Evolutionary conservation across 2,888 invertebrate species (phyloP), one percentile per base, ranked within the genome.

Genomic region (Tethea ocularis): DNA sequence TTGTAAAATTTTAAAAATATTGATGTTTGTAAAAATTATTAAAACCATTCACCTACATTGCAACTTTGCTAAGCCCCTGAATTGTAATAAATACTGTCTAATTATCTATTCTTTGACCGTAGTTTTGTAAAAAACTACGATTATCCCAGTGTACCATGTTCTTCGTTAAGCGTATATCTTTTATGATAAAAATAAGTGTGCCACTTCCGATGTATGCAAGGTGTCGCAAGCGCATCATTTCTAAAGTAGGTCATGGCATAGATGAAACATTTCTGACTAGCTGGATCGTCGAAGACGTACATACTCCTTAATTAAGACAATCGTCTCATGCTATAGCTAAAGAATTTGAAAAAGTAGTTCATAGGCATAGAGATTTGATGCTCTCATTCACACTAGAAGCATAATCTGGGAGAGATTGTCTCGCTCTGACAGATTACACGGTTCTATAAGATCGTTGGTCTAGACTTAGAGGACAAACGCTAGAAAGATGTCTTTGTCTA

Each of bases 191-290:
- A 46, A 46, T 46, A 67, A 59, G 62, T 58, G 54, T 63, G 60
- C 57, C 56, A 52, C 56, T 63, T 61, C 61, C 65, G 57, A 61
- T n/a, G 20, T 46, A 46, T 62, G 46, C 10, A 62, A 63, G 57
- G 58, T 69, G 64, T 67, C 63, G 61, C 61, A 66, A 68, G 62
- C 68, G 58, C 59, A 56, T 46, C 61, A 61, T 63, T 56, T 60
- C 57, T 52, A 55, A 67, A 61, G 54, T 58, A 46, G 64, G 64
- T 61, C 67, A 67, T 58, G 65, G 67, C 57, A 54, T 33, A 38
- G 1, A 46, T 46, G 17, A 5, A 46, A 46, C 46, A 20, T 20
- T 46, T 46, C 20, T 46, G 20, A 20, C 17, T 20, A 46, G 46
- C 46, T 46, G 46, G 17, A 46, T 10, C 20, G n/a, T 2, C 5